Conservation (phyloP, 1,140 invertebrate species). For the Scylla paramamosain region DNA sequence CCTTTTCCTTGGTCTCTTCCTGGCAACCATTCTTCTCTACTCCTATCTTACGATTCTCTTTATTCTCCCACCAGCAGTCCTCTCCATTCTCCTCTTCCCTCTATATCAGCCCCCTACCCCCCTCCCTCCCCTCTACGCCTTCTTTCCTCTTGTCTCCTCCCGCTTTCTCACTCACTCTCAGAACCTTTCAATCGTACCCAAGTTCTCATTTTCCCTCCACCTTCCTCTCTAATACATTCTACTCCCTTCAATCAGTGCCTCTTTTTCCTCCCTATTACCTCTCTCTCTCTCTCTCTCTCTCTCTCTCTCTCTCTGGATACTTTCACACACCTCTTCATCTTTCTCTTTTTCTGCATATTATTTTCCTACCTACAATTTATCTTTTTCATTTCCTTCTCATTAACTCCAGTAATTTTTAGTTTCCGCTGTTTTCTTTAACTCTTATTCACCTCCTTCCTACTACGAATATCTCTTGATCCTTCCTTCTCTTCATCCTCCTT, state of each 20-base stretch:
- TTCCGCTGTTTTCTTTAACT: not conserved
- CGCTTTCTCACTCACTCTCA: not conserved
- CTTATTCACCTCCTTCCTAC: not conserved
- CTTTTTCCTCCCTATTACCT: not conserved
- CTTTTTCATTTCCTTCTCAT: no score
- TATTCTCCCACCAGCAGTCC: not conserved
- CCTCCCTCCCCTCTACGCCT: not conserved
- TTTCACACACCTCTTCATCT: not conserved
- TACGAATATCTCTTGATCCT: not conserved
- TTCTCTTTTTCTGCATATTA: not conserved
- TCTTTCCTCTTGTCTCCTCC: not conserved
- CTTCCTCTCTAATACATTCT: not conserved
- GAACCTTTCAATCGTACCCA: not conserved
- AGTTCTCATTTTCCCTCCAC: not conserved
- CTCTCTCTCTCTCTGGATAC: not conserved
- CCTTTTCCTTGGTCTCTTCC: not conserved
- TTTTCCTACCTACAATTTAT: not conserved
- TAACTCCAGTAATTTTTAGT: no score
- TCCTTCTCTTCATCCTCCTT: not conserved
- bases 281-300: not conserved
- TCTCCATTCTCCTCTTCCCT: not conserved
- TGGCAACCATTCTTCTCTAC: not conserved
- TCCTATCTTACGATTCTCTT: not conserved
- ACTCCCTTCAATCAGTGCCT: not conserved
- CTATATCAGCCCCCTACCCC: not conserved